Conservation (phyloP, 2,888 invertebrate species). For the Campopleginae sp. region DNA sequence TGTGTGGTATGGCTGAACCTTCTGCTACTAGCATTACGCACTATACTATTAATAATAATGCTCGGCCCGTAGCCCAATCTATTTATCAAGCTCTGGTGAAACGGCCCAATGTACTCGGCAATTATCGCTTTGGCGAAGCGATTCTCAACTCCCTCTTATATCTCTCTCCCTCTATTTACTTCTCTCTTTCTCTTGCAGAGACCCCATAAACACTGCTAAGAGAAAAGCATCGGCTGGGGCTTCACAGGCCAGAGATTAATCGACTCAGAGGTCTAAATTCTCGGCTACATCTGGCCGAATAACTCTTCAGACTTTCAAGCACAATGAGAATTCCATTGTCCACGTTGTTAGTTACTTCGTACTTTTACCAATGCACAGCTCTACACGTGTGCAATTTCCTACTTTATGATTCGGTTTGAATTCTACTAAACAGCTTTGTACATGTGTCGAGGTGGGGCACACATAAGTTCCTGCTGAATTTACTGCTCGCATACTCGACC, state of each 20-base stretch:
- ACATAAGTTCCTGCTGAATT: background rate
- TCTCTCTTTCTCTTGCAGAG: background rate
- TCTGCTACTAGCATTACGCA: slow-evolving; percentile 28
- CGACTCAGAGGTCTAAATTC: slow-evolving; percentile 49
- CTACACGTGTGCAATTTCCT: background rate
- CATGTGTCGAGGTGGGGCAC: background rate
- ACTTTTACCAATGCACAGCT: slow-evolving; percentile 4
- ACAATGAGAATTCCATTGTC: slow-evolving; percentile 57
- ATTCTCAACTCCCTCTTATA: slow-evolving; percentile 28
- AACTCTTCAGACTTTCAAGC: slow-evolving; percentile 33
- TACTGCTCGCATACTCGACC: background rate
- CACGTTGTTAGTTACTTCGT: slow-evolving; percentile 24
- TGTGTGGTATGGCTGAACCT: slow-evolving; percentile 15
- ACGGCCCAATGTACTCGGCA: slow-evolving; percentile 55
- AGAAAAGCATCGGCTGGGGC: slow-evolving; percentile 39
- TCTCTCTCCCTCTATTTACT: background rate
- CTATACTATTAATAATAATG: slow-evolving; percentile 62
- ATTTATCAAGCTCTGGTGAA: slow-evolving; percentile 73
- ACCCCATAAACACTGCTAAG: slow-evolving; percentile 20
- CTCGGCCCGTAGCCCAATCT: slow-evolving; percentile 73
- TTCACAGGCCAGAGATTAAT: slow-evolving; percentile 49
- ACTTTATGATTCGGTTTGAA: slow-evolving; percentile 31
- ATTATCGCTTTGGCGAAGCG: slow-evolving; percentile 73
- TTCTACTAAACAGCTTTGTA: slow-evolving; percentile 23
- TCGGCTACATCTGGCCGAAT: slow-evolving; percentile 31